These are phyloP conservation scores for Zoanthus sansibaricus DNA, from an alignment of 92 coral and sea anemone species.

Conservation along the genomic window DNA sequence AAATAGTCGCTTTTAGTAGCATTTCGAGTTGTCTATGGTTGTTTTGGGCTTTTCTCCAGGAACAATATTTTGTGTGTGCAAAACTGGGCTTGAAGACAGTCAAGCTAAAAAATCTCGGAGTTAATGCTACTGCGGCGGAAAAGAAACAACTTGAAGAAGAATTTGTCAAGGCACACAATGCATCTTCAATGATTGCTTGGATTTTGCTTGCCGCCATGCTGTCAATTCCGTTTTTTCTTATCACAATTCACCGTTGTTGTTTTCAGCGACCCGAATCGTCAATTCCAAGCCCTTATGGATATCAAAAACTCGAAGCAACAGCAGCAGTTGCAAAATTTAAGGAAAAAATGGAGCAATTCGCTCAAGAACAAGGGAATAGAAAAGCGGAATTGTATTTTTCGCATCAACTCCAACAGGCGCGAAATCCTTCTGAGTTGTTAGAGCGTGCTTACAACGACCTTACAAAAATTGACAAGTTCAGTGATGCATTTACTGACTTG, in stretches of 20 bases:
- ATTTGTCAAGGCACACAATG: slow-evolving; percentile 65
- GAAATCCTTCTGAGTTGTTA: slow-evolving; percentile 74
- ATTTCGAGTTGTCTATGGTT: slow-evolving; percentile 76
- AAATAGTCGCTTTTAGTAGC: slow-evolving; percentile 53
- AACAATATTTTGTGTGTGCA: slow-evolving; percentile 74
- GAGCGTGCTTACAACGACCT: slow-evolving; percentile 77
- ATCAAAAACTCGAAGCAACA: slow-evolving; percentile 77
- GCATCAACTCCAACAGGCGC: slow-evolving; percentile 61
- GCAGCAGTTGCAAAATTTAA: slow-evolving; percentile 82
- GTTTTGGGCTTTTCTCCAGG: slow-evolving; percentile 82
- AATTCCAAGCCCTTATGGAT: slow-evolving; percentile 78
- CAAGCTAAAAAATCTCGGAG: slow-evolving; percentile 60
- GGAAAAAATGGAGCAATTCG: slow-evolving; percentile 79
- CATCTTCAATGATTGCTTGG: slow-evolving; percentile 74
- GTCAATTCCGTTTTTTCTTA: slow-evolving; percentile 52
- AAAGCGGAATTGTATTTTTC: slow-evolving; percentile 85
- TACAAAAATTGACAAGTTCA: slow-evolving; percentile 68
- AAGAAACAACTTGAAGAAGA: slow-evolving; percentile 62
- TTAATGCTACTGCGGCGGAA: slow-evolving; percentile 60
- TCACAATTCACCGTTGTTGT: slow-evolving; percentile 74
- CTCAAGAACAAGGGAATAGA: slow-evolving; percentile 81
- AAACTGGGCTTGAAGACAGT: slow-evolving; percentile 57
- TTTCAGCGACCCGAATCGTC: slow-evolving; percentile 71
- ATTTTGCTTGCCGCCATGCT: slow-evolving; percentile 65
- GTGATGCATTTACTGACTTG: slow-evolving; percentile 74